phyloP scores from a whole-genome alignment of 2,888 invertebrate genomes.

The Plusia festucae region DNA sequence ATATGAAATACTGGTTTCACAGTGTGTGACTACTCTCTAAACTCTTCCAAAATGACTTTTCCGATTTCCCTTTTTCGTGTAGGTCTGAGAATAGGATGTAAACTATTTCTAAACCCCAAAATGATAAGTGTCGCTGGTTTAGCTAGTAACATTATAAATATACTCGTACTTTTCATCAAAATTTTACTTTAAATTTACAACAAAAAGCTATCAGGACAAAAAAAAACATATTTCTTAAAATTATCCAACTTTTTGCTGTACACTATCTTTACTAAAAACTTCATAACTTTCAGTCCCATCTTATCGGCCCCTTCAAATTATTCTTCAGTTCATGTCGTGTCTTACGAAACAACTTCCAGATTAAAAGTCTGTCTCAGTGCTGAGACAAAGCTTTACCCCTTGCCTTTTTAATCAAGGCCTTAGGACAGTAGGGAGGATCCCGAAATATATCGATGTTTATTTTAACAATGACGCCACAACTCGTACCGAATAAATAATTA shows the following conservation, averaged over 20 bases:
- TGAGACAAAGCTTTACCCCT: conserved; percentile 53
- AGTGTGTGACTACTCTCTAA: too few species aligned
- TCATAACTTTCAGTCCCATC: conserved; percentile 21
- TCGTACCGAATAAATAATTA: not conserved
- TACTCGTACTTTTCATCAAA: too few species aligned
- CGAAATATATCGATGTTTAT: conserved; percentile 27
- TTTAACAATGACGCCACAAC: not conserved
- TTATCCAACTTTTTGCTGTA: conserved; percentile 14
- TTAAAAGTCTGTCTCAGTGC: conserved; percentile 53
- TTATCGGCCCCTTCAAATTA: conserved; percentile 35
- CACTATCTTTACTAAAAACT: conserved; percentile 27
- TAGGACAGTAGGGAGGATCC: conserved; percentile 21
- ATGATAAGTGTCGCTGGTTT: too few species aligned
- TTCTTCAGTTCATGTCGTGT: conserved; percentile 31
- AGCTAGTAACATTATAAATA: too few species aligned
- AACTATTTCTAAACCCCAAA: too few species aligned
- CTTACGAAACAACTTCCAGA: conserved; percentile 50
- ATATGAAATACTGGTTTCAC: too few species aligned
- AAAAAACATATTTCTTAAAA: conserved; percentile 8
- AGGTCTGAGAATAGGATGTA: too few species aligned
- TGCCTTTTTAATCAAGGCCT: conserved; percentile 58
- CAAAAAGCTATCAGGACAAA: not conserved
- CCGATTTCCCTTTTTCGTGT: too few species aligned
- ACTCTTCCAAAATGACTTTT: too few species aligned
- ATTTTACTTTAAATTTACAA: not conserved